Percentiles rank a stretch among this genome's conserved stretches.
Conservation (phyloP, 2,888 invertebrate genomes). For the Pollenia amentaria region DNA sequence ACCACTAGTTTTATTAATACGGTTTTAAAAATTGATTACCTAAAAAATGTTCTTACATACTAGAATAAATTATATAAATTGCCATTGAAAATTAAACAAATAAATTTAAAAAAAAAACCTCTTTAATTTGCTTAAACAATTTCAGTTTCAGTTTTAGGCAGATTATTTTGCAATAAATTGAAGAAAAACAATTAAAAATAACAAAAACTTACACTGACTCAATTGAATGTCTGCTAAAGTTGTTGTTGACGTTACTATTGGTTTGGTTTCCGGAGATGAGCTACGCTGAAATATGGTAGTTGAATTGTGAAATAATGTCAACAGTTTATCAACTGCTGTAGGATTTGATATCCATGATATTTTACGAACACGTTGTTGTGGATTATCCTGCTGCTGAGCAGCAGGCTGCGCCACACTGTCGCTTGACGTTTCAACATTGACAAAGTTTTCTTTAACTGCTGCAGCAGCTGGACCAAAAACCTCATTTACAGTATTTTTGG, state of each 20-base stretch:
- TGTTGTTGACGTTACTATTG: constrained; percentile 73
- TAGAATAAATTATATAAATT: no score
- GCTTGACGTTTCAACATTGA: constrained; percentile 35
- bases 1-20: no score
- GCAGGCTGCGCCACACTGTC: constrained; percentile 39
- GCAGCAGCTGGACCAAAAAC: constrained; percentile 64
- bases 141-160: neutral
- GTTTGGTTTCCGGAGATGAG: constrained; percentile 79
- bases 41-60: no score
- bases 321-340: constrained; percentile 88
- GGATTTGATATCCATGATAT: constrained; percentile 88
- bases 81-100: no score
- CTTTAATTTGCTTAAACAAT: neutral
- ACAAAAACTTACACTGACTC: constrained; percentile 68
- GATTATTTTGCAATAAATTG: neutral
- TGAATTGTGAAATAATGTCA: constrained; percentile 88
- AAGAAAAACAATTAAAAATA: constrained; percentile 5
- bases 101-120: no score
- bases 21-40: no score
- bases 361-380: constrained; percentile 85
- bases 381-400: constrained; percentile 26
- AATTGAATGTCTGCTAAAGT: constrained; percentile 68
- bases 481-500: constrained; percentile 78
- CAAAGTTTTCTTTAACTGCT: constrained; percentile 35
- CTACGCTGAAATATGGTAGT: constrained; percentile 87